Evolutionary conservation across 2,113 vertebrate species (phyloP).

Genomic region (Sturnus vulgaris): DNA sequence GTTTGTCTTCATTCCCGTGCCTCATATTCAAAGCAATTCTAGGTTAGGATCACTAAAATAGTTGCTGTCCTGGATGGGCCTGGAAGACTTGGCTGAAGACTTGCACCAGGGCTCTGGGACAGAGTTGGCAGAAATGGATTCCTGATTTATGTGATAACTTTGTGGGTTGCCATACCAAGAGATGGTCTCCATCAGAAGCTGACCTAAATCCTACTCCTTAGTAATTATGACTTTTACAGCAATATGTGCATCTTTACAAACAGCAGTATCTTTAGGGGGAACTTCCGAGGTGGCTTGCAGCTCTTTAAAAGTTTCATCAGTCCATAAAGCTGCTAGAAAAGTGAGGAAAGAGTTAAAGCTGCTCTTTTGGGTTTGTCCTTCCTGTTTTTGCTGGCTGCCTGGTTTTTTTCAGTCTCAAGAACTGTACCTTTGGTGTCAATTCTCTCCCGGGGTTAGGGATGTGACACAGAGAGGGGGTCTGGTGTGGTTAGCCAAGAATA

Average conservation of each 20-base stretch:
- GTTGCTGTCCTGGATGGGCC: rapidly evolving
- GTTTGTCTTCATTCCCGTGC: neutral
- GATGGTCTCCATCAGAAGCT: neutral
- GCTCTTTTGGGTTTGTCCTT: neutral
- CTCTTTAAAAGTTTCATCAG: neutral
- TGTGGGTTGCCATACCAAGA: neutral
- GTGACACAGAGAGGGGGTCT: neutral
- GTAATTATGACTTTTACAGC: neutral
- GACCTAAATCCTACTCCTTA: neutral
- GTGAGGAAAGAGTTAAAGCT: neutral
- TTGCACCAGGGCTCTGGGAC: neutral
- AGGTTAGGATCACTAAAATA: neutral
- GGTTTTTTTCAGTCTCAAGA: neutral
- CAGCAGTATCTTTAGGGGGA: neutral
- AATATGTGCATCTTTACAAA: neutral
- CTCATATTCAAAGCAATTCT: neutral
- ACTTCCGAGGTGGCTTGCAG: neutral
- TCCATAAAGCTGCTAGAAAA: neutral
- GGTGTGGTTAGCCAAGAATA: neutral
- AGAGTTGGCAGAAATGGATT: neutral
- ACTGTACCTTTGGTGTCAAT: neutral
- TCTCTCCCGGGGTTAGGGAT: neutral
- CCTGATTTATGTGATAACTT: neutral
- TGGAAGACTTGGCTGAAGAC: neutral
- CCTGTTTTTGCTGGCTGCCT: neutral